Evolutionary conservation across 2,113 vertebrate species (phyloP).

Genomic region (Fulica atra): DNA sequence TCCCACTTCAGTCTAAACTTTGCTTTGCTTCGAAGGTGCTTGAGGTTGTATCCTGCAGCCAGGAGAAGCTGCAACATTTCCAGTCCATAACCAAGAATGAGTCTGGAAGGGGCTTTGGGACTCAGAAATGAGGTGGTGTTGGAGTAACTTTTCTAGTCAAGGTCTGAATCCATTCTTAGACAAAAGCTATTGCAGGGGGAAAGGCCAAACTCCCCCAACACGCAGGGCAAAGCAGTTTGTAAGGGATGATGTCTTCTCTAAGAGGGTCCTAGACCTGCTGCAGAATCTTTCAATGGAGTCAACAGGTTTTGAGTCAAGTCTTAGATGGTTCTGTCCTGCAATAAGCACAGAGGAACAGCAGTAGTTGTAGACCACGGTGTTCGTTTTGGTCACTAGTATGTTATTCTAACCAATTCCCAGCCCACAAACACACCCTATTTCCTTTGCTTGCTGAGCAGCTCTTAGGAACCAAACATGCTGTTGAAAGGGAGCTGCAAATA

Average conservation of each 20-base stretch:
- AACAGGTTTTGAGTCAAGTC: not conserved
- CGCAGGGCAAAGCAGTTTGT: not conserved
- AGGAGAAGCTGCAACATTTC: not conserved
- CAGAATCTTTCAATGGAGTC: not conserved
- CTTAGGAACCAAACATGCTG: not conserved
- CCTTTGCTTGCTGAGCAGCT: not conserved
- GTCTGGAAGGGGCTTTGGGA: not conserved
- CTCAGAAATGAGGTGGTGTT: not conserved
- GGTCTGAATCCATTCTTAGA: not conserved
- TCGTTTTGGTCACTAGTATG: constrained; percentile 3
- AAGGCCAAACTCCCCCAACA: not conserved
- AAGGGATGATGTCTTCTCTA: not conserved
- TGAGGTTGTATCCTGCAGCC: not conserved
- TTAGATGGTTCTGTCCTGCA: not conserved
- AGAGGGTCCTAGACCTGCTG: not conserved
- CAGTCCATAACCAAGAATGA: not conserved
- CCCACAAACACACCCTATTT: not conserved
- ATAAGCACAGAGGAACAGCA: not conserved
- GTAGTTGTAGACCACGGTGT: not conserved
- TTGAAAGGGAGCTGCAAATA: constrained; percentile 11
- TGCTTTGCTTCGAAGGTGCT: not conserved
- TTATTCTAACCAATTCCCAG: not conserved
- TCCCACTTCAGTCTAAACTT: not conserved
- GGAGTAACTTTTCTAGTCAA: not conserved
- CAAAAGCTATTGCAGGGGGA: not conserved